Base-by-base conservation (phyloP, 2,113 vertebrate genomes). In the Alexandromys fortis region DNA sequence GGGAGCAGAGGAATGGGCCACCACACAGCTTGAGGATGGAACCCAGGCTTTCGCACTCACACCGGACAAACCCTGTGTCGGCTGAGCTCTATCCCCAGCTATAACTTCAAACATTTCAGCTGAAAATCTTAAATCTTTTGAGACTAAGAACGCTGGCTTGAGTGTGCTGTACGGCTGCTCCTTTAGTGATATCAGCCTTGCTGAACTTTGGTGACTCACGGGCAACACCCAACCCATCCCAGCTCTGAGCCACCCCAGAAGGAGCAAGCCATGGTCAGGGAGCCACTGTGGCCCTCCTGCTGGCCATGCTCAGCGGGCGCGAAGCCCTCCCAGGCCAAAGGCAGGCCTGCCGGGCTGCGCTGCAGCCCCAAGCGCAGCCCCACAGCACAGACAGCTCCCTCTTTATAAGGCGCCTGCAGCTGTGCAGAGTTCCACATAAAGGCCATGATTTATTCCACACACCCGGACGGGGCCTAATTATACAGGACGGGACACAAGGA, bases 381-480 rank as follows among this genome's bases (percentile, higher is more conserved):
- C 97, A 94, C 70, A 93, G 90, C 97, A 92, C 97, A 98, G 98
- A 98, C 98, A 99, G 98, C 98, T 35, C 26, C 92, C 96, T 97
- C 97, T 98, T 98, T 99, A 98, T 98, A 96, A 97, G 68, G 95
- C 89, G 97, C 85, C 98, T 93, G 97, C 98, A 99, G 98, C 98
- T 99, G 98, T 96, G 98, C 92, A 97, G 86, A 49, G 96, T 91
- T 95, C 94, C 33, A 97, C 95, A 99, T 98, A 99, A 99, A 98
- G 98, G 98, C 98, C 96, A 86, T 96, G 96, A 97, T 98, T 99
- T 98, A 98, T 97, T 97, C 97, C 0, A 3, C 96, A 73, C 49
- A 75, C 95, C 98, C 96, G 63, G 98, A 97, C 0, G 96, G 93
- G 97, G 92, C 95, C 98, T 97, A 98, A 99, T 99, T 99, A 99